Evolutionary conservation across 1,140 invertebrate species (phyloP).

Genomic region (Phthorimaea operculella): DNA sequence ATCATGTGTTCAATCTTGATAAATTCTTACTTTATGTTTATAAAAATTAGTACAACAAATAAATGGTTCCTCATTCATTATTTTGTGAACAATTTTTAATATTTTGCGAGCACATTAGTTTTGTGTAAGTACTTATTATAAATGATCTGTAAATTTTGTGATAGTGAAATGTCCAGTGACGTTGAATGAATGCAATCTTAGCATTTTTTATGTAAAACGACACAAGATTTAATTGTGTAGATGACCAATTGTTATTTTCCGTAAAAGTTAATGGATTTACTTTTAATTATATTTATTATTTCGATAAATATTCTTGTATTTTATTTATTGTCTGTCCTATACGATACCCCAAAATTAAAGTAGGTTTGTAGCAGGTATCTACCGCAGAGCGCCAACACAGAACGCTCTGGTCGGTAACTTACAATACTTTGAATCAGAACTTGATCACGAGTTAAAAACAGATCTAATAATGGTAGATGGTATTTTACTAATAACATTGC

Average conservation of each 20-base stretch:
- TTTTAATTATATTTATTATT: slow-evolving; percentile 46
- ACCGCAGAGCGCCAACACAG: too few species aligned
- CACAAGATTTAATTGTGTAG: slow-evolving; percentile 20
- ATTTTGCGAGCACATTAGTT: background rate
- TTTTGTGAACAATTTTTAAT: slow-evolving; percentile 2
- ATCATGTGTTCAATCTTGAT: too few species aligned
- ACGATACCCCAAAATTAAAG: too few species aligned
- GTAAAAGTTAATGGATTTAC: slow-evolving; percentile 33
- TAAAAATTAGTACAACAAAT: background rate
- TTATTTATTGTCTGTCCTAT: slow-evolving; percentile 8
- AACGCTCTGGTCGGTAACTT: too few species aligned
- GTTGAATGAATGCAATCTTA: slow-evolving; percentile 13
- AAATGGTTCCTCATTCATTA: slow-evolving; percentile 1
- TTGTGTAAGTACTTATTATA: background rate
- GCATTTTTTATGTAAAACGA: slow-evolving; percentile 10
- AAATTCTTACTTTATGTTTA: background rate
- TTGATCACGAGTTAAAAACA: too few species aligned
- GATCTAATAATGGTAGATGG: too few species aligned
- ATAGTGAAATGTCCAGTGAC: slow-evolving; percentile 24
- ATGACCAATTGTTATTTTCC: slow-evolving; percentile 28
- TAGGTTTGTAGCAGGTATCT: too few species aligned
- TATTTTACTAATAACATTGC: too few species aligned
- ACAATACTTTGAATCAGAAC: too few species aligned
- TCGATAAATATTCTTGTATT: slow-evolving; percentile 17
- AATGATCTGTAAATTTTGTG: slow-evolving; percentile 31